A percentile compares a stretch with the other conserved stretches of the same genome.
Evolutionary conservation across 2,888 invertebrate genomes (phyloP).

Genomic region (Morinoia aosen): DNA sequence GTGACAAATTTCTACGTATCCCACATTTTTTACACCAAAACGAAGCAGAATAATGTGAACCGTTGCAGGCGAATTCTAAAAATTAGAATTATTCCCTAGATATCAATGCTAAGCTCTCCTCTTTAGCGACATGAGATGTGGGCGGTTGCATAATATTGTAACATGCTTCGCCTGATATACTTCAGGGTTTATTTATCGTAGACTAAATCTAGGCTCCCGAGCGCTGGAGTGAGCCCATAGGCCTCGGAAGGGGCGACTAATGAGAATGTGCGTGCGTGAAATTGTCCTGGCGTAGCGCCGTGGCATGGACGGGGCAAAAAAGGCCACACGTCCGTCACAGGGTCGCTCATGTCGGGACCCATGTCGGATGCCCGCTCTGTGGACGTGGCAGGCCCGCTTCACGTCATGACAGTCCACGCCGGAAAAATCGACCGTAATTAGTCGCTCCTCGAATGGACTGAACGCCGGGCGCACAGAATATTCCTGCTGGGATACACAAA

Average conservation of each 20-base stretch:
- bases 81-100: no score
- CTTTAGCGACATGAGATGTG: background rate
- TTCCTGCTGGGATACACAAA: background rate
- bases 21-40: no score
- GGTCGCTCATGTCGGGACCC: slow-evolving; percentile 41
- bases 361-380: slow-evolving; percentile 26
- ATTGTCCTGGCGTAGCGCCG: background rate
- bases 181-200: background rate
- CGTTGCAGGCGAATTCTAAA: no score
- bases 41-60: no score
- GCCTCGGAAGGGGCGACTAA: slow-evolving; percentile 43
- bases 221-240: background rate
- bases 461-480: background rate
- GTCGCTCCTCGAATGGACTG: background rate
- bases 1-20: no score
- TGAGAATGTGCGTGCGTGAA: slow-evolving; percentile 50
- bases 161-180: background rate
- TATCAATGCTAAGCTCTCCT: no score
- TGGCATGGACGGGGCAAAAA: slow-evolving; percentile 27
- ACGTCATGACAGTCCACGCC: slow-evolving; percentile 39
- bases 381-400: background rate
- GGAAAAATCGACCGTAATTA: slow-evolving; percentile 51
- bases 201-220: background rate
- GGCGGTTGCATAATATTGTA: background rate
- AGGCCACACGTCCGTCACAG: slow-evolving; percentile 32